Conservation (phyloP, 2,113 vertebrate species). For the Otolemur garnettii region DNA sequence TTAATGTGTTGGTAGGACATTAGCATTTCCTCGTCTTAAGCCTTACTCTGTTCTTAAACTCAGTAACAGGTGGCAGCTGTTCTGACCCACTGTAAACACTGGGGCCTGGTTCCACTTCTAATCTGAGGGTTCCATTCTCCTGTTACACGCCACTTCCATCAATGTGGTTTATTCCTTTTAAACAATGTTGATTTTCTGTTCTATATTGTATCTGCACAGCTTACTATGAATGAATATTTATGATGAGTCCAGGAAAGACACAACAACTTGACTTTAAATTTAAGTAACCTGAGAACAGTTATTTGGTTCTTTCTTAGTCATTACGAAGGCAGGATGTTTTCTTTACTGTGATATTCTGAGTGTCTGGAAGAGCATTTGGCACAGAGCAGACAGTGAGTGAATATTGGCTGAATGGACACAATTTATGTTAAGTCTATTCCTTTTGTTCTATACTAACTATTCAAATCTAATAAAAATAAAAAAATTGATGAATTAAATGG, state of each 20-base stretch:
- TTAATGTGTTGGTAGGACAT: background rate
- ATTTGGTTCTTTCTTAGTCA: background rate
- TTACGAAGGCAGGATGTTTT: background rate
- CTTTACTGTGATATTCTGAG: background rate
- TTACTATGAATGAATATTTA: background rate
- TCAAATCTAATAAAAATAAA: background rate
- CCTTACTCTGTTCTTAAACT: background rate
- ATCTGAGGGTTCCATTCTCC: background rate
- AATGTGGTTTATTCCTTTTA: background rate
- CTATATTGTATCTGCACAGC: background rate
- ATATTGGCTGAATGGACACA: background rate
- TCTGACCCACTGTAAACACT: background rate
- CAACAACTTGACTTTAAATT: background rate
- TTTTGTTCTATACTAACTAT: background rate
- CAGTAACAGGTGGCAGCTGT: background rate
- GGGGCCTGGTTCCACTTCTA: background rate
- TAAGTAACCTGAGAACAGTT: background rate
- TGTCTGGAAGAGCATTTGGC: too few species aligned
- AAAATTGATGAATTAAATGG: background rate
- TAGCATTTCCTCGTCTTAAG: too few species aligned
- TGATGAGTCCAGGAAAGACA: background rate
- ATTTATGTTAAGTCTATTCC: background rate
- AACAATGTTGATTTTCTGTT: background rate
- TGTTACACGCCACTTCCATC: background rate
- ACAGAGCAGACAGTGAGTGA: background rate